Percentiles rank a stretch among this genome's conserved stretches.
Evolutionary conservation across 1,140 invertebrate genomes (phyloP).

Genomic region (Atta cephalotes): DNA sequence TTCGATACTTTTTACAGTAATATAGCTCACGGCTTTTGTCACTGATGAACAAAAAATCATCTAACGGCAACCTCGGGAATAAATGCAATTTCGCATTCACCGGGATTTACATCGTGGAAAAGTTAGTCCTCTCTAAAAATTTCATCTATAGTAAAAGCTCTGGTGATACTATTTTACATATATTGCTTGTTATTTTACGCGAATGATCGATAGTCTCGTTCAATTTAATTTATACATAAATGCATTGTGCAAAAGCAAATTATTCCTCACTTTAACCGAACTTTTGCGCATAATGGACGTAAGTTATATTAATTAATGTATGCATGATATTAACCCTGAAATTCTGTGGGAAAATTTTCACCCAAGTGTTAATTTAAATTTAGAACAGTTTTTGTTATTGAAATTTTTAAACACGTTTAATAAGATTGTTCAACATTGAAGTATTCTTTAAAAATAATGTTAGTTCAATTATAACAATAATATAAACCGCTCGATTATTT

Average conservation of each 20-base stretch:
- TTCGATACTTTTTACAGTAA: background rate
- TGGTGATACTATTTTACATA: background rate
- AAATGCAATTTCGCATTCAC: conserved; percentile 47
- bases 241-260: background rate
- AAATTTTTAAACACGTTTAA: too few species aligned
- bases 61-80: conserved; percentile 9
- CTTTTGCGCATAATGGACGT: background rate
- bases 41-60: conserved; percentile 39
- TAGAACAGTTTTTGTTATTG: too few species aligned
- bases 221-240: conserved; percentile 11
- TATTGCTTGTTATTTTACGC: background rate
- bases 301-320: conserved; percentile 14
- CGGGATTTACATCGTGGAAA: conserved; percentile 10
- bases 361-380: too few species aligned
- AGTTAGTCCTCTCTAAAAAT: conserved; percentile 1
- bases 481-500: too few species aligned
- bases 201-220: background rate
- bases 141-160: background rate
- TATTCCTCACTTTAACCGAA: background rate
- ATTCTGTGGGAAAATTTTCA: too few species aligned
- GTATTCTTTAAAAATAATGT: too few species aligned
- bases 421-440: too few species aligned
- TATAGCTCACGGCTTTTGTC: conserved; percentile 21
- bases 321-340: background rate
- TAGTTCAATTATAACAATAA: too few species aligned